Conservation (phyloP, 2,888 invertebrate species). For the Dicycla oo region DNA sequence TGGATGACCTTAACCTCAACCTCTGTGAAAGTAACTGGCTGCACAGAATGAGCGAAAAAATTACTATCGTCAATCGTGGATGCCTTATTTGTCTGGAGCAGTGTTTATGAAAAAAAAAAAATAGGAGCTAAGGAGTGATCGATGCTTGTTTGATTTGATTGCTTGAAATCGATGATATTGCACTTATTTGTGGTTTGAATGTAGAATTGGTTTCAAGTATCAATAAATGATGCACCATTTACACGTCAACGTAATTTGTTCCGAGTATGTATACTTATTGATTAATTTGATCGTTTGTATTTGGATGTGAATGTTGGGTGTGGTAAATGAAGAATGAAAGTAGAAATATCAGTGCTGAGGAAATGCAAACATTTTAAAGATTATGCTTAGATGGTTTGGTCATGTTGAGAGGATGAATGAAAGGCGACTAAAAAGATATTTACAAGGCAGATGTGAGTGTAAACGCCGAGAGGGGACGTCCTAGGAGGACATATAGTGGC, state of each 20-base stretch:
- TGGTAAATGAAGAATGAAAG: too few species aligned
- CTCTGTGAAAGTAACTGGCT: conserved; percentile 75
- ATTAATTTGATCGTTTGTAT: too few species aligned
- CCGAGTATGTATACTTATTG: not conserved
- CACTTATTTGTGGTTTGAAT: not conserved
- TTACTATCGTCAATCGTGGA: conserved; percentile 74
- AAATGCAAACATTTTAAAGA: too few species aligned
- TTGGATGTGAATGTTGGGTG: too few species aligned
- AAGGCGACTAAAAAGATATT: too few species aligned
- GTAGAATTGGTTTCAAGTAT: not conserved
- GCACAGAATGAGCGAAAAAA: conserved; percentile 79
- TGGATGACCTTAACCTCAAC: conserved; percentile 82
- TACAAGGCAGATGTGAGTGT: too few species aligned
- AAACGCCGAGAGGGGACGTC: too few species aligned
- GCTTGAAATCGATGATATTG: conserved; percentile 4
- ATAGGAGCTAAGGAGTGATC: conserved; percentile 4
- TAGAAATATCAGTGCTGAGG: too few species aligned
- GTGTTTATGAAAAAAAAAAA: conserved; percentile 60
- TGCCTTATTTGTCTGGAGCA: conserved; percentile 69
- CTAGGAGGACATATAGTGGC: too few species aligned
- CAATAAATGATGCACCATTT: not conserved
- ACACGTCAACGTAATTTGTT: not conserved
- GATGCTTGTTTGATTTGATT: conserved; percentile 26
- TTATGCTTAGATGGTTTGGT: too few species aligned
- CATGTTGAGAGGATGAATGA: too few species aligned